Evolutionary conservation across 2,888 invertebrate genomes (phyloP), one percentile per base, ranked within the genome.

Genomic region (Lydus trimaculatus): DNA sequence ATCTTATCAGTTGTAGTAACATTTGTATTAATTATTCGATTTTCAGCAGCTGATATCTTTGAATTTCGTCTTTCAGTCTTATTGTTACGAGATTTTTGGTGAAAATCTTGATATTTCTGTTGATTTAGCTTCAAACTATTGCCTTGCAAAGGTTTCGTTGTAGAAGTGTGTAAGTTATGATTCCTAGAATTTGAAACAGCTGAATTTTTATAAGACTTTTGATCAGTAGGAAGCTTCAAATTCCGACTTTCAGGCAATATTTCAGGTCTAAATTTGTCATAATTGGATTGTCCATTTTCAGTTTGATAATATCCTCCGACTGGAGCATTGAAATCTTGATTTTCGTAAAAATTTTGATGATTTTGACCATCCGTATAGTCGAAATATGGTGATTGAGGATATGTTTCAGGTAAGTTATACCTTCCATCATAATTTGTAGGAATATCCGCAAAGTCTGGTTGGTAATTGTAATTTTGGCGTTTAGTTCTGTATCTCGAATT

Each of bases 21-120:
- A 11, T 70, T 72, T 28, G 43, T 60, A 11, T 20, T 20, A 20
- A 71, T 66, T 52, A 65, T 63, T 15, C 61, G 31, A 39, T 67
- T 66, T 52, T 62, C 69, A 13, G 65, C 31, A 20, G 1, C 1
- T 20, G 48, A 13, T 52, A 11, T 11, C 3, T 13, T 52, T 23
- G 20, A 23, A 20, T 52, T 52, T 20, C 1, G 17, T 1, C 17
- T 11, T 7, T 15, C 3, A 20, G 1, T 52, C 23, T 23, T 11
- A 20, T 8, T 39, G 39, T 39, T 15, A 15, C 15, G 13, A 2
- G 39, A 39, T 3, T 15, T 39, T 39, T 3, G 39, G 1, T n/a
- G 3, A 33, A 33, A 33, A 11, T 9, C n/a, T n/a, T n/a, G n/a
- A n/a, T n/a, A n/a, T n/a, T n/a, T n/a, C n/a, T n/a, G n/a, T n/a